Conservation (phyloP, 2,797 vertebrate species). For the Pempheris klunzingeri region DNA sequence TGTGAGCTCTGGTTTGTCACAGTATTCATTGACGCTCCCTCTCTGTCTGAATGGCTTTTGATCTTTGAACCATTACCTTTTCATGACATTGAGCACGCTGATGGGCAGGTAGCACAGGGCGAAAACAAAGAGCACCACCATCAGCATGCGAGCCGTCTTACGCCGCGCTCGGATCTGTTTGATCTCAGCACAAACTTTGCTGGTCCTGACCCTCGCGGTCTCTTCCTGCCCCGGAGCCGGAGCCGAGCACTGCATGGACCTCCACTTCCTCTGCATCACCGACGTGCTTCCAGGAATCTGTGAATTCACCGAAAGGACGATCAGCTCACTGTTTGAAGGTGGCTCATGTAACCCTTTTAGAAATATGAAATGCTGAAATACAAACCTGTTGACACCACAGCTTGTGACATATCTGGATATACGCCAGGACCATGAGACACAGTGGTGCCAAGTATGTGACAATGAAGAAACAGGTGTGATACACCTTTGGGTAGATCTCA, state of each 20-base stretch:
- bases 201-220: conserved; percentile 87
- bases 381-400: conserved; percentile 96
- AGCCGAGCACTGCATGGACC: conserved; percentile 86
- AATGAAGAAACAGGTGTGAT: conserved; percentile 97
- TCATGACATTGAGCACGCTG: conserved; percentile 96
- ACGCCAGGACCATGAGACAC: conserved; percentile 97
- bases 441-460: conserved; percentile 95
- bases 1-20: background rate
- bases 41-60: background rate
- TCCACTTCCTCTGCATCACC: conserved; percentile 93
- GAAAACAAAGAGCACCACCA: conserved; percentile 96
- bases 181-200: conserved; percentile 92
- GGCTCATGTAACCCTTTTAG: background rate
- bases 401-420: conserved; percentile 97
- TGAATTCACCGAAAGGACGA: background rate
- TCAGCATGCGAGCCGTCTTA: conserved; percentile 97
- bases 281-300: conserved; percentile 97
- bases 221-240: conserved; percentile 81
- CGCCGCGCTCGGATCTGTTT: conserved; percentile 94
- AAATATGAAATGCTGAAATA: background rate
- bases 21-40: background rate
- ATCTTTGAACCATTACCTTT: conserved; percentile 87
- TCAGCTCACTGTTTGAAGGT: background rate
- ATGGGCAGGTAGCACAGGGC: conserved; percentile 97
- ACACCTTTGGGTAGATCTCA: conserved; percentile 96